Evolutionary conservation across 2,888 invertebrate species (phyloP), one percentile per base, ranked within the genome.

Genomic region (Lasiommata megera): DNA sequence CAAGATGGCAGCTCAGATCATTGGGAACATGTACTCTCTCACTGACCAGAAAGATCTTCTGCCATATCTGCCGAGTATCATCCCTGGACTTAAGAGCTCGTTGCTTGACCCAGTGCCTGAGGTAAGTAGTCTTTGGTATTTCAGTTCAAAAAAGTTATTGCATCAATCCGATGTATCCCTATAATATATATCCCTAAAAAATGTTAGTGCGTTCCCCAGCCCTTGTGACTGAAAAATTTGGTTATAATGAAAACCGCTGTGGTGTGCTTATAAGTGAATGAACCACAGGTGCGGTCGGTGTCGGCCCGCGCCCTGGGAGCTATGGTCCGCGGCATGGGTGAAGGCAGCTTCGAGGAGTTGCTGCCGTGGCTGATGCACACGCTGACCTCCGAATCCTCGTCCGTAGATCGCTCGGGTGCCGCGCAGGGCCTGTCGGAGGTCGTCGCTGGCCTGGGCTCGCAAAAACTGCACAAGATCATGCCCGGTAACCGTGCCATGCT

Each of bases 1-100:
- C 71, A 98, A 99, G 92, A 99, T 99, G 98, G 98, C 99, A 1
- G 98, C 99, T 2, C 99, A 99, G 91, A 99, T 99, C 80, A 99
- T 99, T 70, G 99, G 99, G 58, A 99, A 99, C 85, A 99, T 99
- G 98, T 99, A 99, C 88, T 98, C 98, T 0, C 91, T 99, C 44
- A 99, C 99, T 0, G 99, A 99, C 88, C 98, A 99, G 84, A 99
- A 99, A 91, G 99, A 99, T 82, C 92, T 99, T 64, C 94, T 96
- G 67, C 99, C 99, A 0, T 99, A 99, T 84, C 91, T 99, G 72
- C 97, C 98, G 0, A 97, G 96, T 48, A 98, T 99, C 66, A 98
- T 99, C 63, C 99, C 99, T 0, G 99, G 99, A 0, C 88, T 99
- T 59, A 99, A 99, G 88, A 96, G 95, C 62, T 98, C 98, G 41